Evolutionary conservation across 2,888 invertebrate genomes (phyloP).

Genomic region (Thysanoteuthis rhombus): DNA sequence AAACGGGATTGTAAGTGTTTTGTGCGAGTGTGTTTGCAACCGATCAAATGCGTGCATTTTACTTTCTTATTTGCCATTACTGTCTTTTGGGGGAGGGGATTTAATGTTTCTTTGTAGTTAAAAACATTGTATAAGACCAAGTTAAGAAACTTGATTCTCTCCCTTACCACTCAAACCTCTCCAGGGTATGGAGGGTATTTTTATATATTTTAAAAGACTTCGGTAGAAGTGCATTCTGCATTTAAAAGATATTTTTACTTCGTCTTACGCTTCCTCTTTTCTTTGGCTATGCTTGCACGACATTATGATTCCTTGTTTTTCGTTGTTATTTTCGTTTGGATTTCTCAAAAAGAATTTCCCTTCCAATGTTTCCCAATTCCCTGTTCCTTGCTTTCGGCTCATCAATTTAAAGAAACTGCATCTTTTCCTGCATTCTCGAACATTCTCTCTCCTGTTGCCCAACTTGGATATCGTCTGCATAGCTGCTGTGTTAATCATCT

Average conservation of each 20-base stretch:
- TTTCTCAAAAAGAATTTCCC: neutral
- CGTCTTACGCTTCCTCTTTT: neutral
- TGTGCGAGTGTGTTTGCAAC: neutral
- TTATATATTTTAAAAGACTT: neutral
- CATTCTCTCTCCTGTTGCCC: neutral
- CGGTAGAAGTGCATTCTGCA: neutral
- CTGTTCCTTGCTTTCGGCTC: neutral
- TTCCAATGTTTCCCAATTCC: neutral
- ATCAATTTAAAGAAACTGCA: neutral
- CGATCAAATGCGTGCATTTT: neutral
- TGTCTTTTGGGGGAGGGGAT: neutral
- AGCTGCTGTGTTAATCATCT: neutral
- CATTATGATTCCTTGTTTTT: neutral
- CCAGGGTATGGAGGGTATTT: neutral
- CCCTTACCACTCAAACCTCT: neutral
- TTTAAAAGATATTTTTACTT: neutral
- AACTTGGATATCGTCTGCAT: neutral
- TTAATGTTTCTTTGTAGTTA: neutral
- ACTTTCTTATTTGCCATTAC: neutral
- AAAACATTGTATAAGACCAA: neutral
- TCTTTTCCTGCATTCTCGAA: neutral
- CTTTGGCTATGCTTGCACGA: neutral
- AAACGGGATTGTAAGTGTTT: neutral
- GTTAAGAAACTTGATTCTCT: neutral
- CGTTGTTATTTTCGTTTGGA: neutral